Base-by-base conservation (phyloP, 2,113 vertebrate genomes). In the Marmota flaviventris region DNA sequence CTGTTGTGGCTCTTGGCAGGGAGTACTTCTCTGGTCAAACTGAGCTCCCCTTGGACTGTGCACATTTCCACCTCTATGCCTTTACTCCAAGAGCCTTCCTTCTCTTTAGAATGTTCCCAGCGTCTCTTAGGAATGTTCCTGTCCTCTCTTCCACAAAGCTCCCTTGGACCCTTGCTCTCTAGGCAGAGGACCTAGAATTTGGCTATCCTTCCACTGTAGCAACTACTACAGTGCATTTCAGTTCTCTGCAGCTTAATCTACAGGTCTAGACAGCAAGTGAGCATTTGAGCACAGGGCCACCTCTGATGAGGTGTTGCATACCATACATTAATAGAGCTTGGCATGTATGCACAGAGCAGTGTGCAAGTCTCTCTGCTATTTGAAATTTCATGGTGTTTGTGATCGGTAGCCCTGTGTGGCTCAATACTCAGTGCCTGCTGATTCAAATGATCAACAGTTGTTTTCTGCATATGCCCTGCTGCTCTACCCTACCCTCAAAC, bases 361-460 rank as follows among this genome's bases (percentile, higher is more conserved):
- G 2, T 34, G 39, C 67, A 70, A 29, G 0, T 24, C 53, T 77
- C 87, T 53, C 51, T 83, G 42, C 89, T 58, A 0, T 61, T 91
- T 61, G 81, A 65, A 22, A 29, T n/a, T 83, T 18, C 20, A 22
- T 0, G 2, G 48, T 0, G 1, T 11, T 34, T 2, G 3, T 42
- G 32, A 32, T 61, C 63, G 39, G 32, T 11, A 45, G 39, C 25
- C 34, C 5, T 53, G 17, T 4, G n/a, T 34, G 8, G 32, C 24
- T 27, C 12, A n/a, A 48, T 14, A 18, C 63, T 72, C 0, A 16
- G 22, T 11, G 1, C 4, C 22, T 77, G 9, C 42, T 0, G 2
- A 76, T 27, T 92, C 24, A 10, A 4, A 2, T 8, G 48, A 39
- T 25, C n/a, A 70, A 20, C 12, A 51, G 29, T 32, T 77, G 67